Evolutionary conservation across 1,140 invertebrate genomes (phyloP).

Genomic region (Heliconius himera): DNA sequence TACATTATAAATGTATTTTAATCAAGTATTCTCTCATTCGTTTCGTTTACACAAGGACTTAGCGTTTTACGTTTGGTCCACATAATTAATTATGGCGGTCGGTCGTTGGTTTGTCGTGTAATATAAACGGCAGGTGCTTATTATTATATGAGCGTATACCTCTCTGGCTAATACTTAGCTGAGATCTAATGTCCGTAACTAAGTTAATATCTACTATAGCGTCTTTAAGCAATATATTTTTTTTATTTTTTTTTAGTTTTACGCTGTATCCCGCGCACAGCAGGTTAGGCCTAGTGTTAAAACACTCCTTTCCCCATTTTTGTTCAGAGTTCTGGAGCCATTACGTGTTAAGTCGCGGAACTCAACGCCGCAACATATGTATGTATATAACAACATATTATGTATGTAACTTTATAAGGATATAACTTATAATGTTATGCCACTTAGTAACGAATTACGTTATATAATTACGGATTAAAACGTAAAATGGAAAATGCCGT

Average conservation of each 20-base stretch:
- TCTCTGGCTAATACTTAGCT: conserved; percentile 11
- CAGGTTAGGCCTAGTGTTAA: too few species aligned
- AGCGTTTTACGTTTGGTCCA: conserved; percentile 22
- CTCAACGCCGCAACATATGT: too few species aligned
- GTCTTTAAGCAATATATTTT: background rate
- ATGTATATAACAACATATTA: too few species aligned
- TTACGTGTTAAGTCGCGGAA: too few species aligned
- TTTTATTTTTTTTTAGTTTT: too few species aligned
- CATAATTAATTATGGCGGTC: conserved; percentile 28
- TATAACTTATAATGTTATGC: background rate
- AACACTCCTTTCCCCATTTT: too few species aligned
- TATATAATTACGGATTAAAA: background rate
- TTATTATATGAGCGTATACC: conserved; percentile 13
- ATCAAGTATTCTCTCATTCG: background rate
- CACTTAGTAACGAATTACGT: too few species aligned
- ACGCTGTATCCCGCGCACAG: too few species aligned
- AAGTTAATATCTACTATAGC: background rate
- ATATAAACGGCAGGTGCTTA: conserved; percentile 18
- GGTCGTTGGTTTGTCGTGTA: conserved; percentile 15
- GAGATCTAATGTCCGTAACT: background rate
- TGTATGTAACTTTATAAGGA: background rate
- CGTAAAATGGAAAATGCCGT: background rate
- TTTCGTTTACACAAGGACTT: conserved; percentile 5
- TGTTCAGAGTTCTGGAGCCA: too few species aligned
- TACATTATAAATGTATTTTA: background rate